phyloP scores from a whole-genome alignment of 2,113 vertebrate species.

The Saguinus midas region DNA sequence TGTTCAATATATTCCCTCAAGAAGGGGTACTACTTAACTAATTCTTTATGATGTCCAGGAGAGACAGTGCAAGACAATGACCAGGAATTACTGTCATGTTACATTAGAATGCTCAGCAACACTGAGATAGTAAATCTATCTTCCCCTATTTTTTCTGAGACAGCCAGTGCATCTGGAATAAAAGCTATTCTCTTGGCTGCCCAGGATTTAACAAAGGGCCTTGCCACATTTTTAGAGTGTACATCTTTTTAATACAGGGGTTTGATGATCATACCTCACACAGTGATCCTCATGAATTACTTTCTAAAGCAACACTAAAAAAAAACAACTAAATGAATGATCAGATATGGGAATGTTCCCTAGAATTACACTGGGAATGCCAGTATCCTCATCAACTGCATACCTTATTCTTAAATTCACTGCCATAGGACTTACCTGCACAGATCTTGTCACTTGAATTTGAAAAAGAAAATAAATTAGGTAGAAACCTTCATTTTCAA shows the following conservation, averaged over 20 bases:
- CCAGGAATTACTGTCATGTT: neutral
- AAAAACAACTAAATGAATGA: neutral
- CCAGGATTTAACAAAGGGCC: neutral
- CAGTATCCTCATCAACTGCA: neutral
- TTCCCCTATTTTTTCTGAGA: neutral
- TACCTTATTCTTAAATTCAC: neutral
- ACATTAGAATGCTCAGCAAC: neutral
- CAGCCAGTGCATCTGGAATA: neutral
- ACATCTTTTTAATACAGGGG: neutral
- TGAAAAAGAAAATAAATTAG: slow-evolving; percentile 48
- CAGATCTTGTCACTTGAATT: neutral
- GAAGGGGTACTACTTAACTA: neutral
- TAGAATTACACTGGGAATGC: neutral
- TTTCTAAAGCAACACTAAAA: neutral
- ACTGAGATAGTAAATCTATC: neutral
- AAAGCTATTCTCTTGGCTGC: neutral
- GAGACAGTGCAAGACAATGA: neutral
- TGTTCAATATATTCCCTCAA: neutral
- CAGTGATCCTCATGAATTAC: neutral
- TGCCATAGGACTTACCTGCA: neutral
- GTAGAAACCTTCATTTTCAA: slow-evolving; percentile 3
- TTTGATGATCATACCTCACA: neutral
- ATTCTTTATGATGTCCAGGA: neutral
- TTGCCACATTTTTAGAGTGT: neutral
- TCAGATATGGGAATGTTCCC: neutral